Base-by-base conservation (phyloP, 2,888 invertebrate genomes). In the Abrostola tripartita region DNA sequence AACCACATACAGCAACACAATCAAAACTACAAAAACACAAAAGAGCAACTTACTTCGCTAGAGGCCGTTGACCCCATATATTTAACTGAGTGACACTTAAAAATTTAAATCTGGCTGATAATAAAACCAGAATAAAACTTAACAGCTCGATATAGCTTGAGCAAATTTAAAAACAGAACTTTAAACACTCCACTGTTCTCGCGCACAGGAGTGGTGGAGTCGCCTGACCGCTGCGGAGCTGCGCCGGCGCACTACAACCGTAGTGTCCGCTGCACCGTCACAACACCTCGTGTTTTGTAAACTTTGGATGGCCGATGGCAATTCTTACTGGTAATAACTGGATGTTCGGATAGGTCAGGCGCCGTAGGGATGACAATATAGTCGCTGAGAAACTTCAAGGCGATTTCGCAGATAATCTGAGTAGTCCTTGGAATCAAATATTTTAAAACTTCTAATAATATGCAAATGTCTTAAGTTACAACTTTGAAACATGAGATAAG, bases 1-100 rank as follows among this genome's bases (percentile, higher is more conserved):
- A 64, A 49, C 8, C 11, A 37, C 38, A 36, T 40, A 44, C 24
- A 37, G 52, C 11, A 36, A 57, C 14, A 57, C 12, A 36, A 47
- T 47, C 12, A 14, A 37, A 61, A 50, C 37, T 50, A 61, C 6
- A 42, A 24, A 58, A 24, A 59, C 57, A 41, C 24, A 66, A 52
- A 77, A 72, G 68, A 41, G 1, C 36, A 47, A 79, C 86, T 80
- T 83, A 88, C 89, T 81, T 88, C 83, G 74, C 87, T 88, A 42
- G 87, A 89, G 79, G 84, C 84, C 69, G 88, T 82, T 81, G 88
- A 88, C 83, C 89, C 88, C 90, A 90, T 90, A 88, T 81, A 89
- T 84, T 82, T 74, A 82, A 72, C 77, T 82, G 74, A 57, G 68
- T 57, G 57, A 66, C 76, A 75, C 82, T 81, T 75, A 54, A 61